A percentile compares a stretch with the other conserved stretches of the same genome.
phyloP scores from a whole-genome alignment of 1,140 invertebrate genomes.

The Elymnias hypermnestra region DNA sequence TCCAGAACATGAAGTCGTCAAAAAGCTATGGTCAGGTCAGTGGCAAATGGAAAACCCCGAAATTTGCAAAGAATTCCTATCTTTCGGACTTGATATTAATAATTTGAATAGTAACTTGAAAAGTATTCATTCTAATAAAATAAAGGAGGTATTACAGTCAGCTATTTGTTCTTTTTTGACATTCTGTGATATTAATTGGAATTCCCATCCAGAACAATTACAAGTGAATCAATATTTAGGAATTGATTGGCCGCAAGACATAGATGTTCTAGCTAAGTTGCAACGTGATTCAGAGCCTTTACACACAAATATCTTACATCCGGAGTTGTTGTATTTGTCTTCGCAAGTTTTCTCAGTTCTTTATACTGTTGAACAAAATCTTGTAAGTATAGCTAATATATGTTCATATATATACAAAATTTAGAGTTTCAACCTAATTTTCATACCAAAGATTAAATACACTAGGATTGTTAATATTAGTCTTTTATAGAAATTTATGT shows the following conservation, averaged over 20 bases:
- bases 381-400: slow-evolving; percentile 44
- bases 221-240: slow-evolving; percentile 63
- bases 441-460: too few relatives aligned
- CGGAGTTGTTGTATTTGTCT: slow-evolving; percentile 82
- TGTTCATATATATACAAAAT: too few relatives aligned
- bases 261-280: slow-evolving; percentile 67
- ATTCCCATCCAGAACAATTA: slow-evolving; percentile 79
- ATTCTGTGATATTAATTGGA: slow-evolving; percentile 90
- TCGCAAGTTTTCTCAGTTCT: slow-evolving; percentile 79
- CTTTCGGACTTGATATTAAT: slow-evolving; percentile 28
- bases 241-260: slow-evolving; percentile 47
- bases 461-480: too few relatives aligned
- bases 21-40: slow-evolving; percentile 48
- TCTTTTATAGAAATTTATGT: too few relatives aligned
- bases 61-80: slow-evolving; percentile 39
- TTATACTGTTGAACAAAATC: slow-evolving; percentile 49
- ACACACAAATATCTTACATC: slow-evolving; percentile 79
- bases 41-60: slow-evolving; percentile 42
- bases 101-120: slow-evolving; percentile 32
- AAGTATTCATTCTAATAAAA: slow-evolving; percentile 29
- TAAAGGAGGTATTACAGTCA: slow-evolving; percentile 29
- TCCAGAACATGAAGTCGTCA: slow-evolving; percentile 10
- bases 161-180: slow-evolving; percentile 74
- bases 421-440: too few relatives aligned
- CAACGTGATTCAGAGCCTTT: slow-evolving; percentile 79